Base-by-base conservation (phyloP, 2,888 invertebrate species). In the Rhagium mordax region DNA sequence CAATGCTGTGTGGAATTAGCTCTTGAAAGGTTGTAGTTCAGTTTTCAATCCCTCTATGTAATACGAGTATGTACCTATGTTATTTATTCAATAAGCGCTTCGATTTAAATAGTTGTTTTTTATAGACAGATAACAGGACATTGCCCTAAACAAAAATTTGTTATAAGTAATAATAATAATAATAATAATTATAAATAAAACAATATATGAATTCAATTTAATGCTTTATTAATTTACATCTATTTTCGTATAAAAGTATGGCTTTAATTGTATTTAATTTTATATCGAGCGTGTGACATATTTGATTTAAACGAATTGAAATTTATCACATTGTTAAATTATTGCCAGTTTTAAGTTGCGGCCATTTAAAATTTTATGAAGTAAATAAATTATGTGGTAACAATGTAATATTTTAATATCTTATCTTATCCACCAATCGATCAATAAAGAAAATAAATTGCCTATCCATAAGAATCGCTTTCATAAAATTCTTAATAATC, bases 401-500 rank as follows among this genome's bases (percentile, higher is more conserved):
- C 41, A n/a, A 10, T 41, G 41, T 10, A 59, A 33, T 59, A 29
- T 33, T 16, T 16, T 33, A 33, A 33, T 2, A 18, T 20, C 33
- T 59, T 33, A 15, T 33, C 18, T 59, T 59, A 59, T 59, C 59
- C n/a, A 3, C 29, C 16, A 6, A 29, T 57, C 57, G 18, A 57
- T 57, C 57, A 29, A 20, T 15, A 16, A 57, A 57, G 18, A 21
- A 24, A 27, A 55, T 21, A 55, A 55, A 55, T 55, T 27, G 21
- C 55, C 21, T 55, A 21, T 55, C 55, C 24, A 24, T 55, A 55
- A 55, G 24, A 55, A 55, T 27, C 7, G 15, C 21, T 15, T 27
- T 55, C 27, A 55, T 24, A 27, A 55, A 55, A 15, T 55, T 8
- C 55, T 13, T 24, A 55, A 55, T 55, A 55, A 55, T 21, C 53